A percentile compares a stretch with the other conserved stretches of the same genome.
phyloP scores from a whole-genome alignment of 2,113 vertebrate species.

The Gorsachius goisagi region DNA sequence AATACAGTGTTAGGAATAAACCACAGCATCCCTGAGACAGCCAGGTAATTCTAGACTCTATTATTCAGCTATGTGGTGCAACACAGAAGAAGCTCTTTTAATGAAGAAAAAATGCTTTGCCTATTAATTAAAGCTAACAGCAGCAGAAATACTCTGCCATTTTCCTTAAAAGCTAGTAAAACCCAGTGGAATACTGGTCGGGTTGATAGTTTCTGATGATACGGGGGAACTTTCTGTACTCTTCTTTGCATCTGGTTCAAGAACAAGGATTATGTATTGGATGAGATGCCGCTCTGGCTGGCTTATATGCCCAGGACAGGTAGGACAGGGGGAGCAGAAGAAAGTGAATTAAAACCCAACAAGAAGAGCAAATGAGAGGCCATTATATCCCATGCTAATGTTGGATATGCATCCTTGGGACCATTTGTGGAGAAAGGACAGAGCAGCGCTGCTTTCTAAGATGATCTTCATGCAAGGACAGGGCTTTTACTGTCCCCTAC shows the following conservation, averaged over 20 bases:
- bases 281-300: background rate
- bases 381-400: background rate
- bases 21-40: background rate
- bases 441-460: background rate
- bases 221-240: accelerated
- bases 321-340: background rate
- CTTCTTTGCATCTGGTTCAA: background rate
- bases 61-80: background rate
- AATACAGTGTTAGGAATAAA: background rate
- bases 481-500: background rate
- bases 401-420: background rate
- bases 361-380: background rate
- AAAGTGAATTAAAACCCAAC: background rate
- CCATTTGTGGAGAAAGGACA: background rate
- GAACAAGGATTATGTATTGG: background rate
- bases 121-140: background rate
- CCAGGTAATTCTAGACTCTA: background rate
- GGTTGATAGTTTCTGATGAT: background rate
- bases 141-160: background rate
- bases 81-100: background rate
- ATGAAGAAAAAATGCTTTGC: background rate
- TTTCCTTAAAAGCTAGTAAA: background rate
- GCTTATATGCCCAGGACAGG: background rate
- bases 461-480: background rate
- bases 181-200: background rate